Conservation (phyloP, 2,888 invertebrate genomes). For the Tupiocoris notatus region DNA sequence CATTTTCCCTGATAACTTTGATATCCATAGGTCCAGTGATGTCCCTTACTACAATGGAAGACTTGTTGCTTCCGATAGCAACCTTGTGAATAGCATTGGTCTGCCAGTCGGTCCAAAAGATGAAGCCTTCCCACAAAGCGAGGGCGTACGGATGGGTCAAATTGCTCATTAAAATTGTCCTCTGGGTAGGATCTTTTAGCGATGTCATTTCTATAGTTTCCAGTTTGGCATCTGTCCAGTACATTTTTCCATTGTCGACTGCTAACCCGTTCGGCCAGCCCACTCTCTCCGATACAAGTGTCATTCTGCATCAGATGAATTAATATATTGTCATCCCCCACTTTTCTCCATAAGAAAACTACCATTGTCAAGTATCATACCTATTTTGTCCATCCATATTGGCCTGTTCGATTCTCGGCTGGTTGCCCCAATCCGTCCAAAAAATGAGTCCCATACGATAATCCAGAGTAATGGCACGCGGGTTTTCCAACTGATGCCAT, state of each 20-base stretch:
- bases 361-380: constrained; percentile 43
- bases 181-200: constrained; percentile 65
- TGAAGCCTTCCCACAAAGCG: constrained; percentile 69
- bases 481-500: constrained; percentile 74
- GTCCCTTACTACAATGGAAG: constrained; percentile 66
- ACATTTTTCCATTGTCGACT: constrained; percentile 80
- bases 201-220: constrained; percentile 77
- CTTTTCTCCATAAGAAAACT: neutral
- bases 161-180: constrained; percentile 41
- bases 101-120: constrained; percentile 94
- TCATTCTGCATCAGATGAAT: constrained; percentile 55
- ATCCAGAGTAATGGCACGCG: constrained; percentile 78
- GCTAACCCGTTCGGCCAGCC: constrained; percentile 93
- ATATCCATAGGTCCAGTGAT: constrained; percentile 85
- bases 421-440: constrained; percentile 87
- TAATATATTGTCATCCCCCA: no score
- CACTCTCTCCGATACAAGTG: constrained; percentile 67
- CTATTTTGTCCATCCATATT: constrained; percentile 83
- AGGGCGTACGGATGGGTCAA: constrained; percentile 83
- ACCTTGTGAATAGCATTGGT: constrained; percentile 75
- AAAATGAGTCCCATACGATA: constrained; percentile 78
- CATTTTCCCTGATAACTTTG: constrained; percentile 60
- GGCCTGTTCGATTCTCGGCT: constrained; percentile 77
- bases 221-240: constrained; percentile 88
- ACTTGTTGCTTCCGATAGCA: constrained; percentile 69